These are phyloP conservation scores for Teleogryllus occipitalis DNA, from an alignment of 1,140 invertebrate genomes.

Conservation along the genomic window DNA sequence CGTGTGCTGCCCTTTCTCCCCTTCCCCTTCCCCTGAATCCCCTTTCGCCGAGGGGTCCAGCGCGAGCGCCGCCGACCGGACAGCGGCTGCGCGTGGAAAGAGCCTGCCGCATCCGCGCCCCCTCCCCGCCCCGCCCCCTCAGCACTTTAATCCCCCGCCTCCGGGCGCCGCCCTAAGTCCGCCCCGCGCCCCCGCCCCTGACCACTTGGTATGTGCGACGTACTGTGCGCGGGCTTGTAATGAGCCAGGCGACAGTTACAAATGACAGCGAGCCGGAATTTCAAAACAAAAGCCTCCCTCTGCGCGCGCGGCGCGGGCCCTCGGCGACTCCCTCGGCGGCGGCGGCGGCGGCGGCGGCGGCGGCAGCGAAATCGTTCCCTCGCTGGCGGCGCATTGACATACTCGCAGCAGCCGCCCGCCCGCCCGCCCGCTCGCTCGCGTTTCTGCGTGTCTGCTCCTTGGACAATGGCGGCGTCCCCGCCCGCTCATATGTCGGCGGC, in stretches of 20 bases:
- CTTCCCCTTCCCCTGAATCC: too few relatives aligned
- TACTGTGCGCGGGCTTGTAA: conserved; percentile 3
- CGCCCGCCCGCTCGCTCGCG: too few relatives aligned
- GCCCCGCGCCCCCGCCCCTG: neutral
- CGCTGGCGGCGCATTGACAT: neutral
- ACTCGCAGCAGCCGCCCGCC: neutral
- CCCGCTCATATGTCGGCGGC: neutral
- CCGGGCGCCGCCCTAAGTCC: too few relatives aligned
- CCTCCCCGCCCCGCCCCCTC: too few relatives aligned
- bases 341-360: too few relatives aligned
- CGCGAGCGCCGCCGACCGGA: too few relatives aligned
- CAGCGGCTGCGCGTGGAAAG: too few relatives aligned
- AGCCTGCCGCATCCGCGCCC: too few relatives aligned
- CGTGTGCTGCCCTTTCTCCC: too few relatives aligned
- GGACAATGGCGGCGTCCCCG: neutral
- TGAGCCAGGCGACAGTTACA: conserved; percentile 3
- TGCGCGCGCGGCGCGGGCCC: too few relatives aligned
- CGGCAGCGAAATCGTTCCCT: neutral
- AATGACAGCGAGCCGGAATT: conserved; percentile 3
- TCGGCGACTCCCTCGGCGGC: neutral
- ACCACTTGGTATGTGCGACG: conserved; percentile 3
- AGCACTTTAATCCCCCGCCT: too few relatives aligned
- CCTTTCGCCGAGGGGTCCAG: too few relatives aligned
- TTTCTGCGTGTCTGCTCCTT: neutral
- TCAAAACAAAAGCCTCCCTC: neutral